Evolutionary conservation across 1,140 invertebrate species (phyloP).

Genomic region (Drusus annulatus): DNA sequence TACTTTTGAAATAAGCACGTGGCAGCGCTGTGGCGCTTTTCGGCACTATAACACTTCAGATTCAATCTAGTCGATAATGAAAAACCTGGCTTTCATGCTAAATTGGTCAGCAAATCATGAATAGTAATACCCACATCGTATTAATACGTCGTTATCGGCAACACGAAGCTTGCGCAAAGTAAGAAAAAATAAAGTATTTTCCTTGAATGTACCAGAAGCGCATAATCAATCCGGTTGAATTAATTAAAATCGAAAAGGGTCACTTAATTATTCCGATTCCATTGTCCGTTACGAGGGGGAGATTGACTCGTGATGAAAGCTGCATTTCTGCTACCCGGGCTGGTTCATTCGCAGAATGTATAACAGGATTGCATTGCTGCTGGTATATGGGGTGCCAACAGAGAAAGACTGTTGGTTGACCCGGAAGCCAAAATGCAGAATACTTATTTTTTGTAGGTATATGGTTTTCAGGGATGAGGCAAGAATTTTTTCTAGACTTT

Average conservation of each 20-base stretch:
- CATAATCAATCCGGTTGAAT: neutral
- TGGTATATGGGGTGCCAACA: neutral
- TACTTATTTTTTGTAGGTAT: too few species aligned
- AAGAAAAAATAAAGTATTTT: neutral
- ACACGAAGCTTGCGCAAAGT: neutral
- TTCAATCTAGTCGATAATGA: too few species aligned
- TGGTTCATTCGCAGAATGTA: conserved; percentile 24
- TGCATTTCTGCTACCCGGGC: neutral
- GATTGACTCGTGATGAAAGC: conserved; percentile 15
- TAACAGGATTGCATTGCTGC: conserved; percentile 5
- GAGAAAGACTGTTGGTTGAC: neutral
- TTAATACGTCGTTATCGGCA: too few species aligned
- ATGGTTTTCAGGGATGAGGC: too few species aligned
- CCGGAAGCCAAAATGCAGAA: neutral
- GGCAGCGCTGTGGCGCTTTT: too few species aligned
- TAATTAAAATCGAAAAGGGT: conserved; percentile 23
- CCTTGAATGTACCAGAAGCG: neutral
- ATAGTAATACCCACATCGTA: too few species aligned
- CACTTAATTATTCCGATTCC: conserved; percentile 19
- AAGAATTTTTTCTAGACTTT: too few species aligned
- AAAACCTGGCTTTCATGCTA: too few species aligned
- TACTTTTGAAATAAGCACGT: too few species aligned
- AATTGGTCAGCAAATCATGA: too few species aligned
- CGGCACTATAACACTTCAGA: too few species aligned
- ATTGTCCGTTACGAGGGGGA: conserved; percentile 13